Conservation (phyloP, 2,797 vertebrate species). For the Phylloscopus collybita region DNA sequence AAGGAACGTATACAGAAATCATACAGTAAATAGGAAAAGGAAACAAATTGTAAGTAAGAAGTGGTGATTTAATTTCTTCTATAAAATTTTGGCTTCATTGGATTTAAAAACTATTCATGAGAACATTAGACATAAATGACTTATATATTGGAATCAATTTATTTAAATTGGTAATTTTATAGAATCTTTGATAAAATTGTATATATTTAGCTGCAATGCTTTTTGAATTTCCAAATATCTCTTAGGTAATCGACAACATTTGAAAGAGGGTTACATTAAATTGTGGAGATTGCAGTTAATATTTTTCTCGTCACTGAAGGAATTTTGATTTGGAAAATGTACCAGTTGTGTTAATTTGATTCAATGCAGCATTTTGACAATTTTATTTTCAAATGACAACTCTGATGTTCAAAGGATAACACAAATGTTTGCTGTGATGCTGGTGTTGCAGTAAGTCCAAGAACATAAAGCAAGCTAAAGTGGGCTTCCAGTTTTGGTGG, state of each 20-base stretch:
- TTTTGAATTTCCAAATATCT: neutral
- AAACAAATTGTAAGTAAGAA: conserved; percentile 6
- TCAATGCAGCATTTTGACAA: neutral
- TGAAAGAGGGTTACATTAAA: neutral
- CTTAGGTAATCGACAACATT: neutral
- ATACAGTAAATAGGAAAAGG: neutral
- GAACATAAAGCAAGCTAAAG: neutral
- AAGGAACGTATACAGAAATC: neutral
- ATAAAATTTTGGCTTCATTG: neutral
- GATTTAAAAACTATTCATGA: neutral
- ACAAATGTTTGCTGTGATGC: neutral
- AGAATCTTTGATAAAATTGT: neutral
- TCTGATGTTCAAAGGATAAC: neutral
- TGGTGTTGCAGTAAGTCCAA: neutral
- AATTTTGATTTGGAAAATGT: conserved; percentile 64
- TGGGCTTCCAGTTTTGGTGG: neutral
- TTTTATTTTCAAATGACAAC: neutral
- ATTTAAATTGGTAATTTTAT: neutral
- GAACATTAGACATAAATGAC: neutral
- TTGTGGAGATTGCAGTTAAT: neutral
- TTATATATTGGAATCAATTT: neutral
- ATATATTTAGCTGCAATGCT: neutral
- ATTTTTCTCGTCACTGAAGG: neutral
- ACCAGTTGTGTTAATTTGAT: neutral
- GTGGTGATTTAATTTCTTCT: neutral